phyloP scores from a whole-genome alignment of 2,113 vertebrate species.

The Pelecanus crispus region DNA sequence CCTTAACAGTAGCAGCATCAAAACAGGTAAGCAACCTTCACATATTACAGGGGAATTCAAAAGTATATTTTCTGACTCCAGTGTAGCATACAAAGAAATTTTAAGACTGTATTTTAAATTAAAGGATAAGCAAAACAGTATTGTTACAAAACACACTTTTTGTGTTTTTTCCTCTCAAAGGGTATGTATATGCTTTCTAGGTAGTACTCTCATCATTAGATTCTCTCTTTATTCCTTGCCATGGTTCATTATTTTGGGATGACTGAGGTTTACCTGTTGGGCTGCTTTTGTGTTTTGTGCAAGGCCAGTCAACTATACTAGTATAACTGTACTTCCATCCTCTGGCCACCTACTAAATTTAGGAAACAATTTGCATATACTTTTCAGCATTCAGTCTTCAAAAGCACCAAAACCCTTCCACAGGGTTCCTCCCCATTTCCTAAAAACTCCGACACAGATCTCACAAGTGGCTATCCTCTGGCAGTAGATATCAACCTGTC shows the following conservation, averaged over 20 bases:
- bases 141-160: not conserved
- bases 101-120: not conserved
- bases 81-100: not conserved
- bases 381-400: not conserved
- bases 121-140: not conserved
- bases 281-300: not conserved
- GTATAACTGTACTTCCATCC: not conserved
- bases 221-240: not conserved
- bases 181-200: not conserved
- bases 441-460: fast-evolving
- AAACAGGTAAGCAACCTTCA: not conserved
- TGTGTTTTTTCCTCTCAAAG: not conserved
- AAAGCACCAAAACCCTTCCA: not conserved
- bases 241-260: not conserved
- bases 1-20: not conserved
- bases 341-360: not conserved
- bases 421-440: not conserved
- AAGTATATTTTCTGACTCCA: not conserved
- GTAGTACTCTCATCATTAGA: not conserved
- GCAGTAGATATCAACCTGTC: fast-evolving
- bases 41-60: not conserved
- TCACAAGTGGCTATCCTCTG: not conserved
- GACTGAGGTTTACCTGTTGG: not conserved
- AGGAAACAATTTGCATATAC: not conserved
- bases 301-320: not conserved